Percentiles rank a stretch among this genome's conserved stretches.
Evolutionary conservation across 2,888 invertebrate species (phyloP).

Genomic region (Bugulina stolonifera): DNA sequence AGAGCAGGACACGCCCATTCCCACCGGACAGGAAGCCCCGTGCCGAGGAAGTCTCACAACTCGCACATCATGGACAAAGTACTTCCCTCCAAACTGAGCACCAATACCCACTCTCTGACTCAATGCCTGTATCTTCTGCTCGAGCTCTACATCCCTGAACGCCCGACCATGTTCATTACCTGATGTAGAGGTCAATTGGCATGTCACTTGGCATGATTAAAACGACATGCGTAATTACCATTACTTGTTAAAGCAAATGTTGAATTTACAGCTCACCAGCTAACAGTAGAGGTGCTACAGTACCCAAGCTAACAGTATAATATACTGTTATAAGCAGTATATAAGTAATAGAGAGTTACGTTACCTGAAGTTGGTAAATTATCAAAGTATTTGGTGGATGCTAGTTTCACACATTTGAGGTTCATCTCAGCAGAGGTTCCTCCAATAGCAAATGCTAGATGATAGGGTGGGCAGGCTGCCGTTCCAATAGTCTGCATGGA

Average conservation of each 20-base stretch:
- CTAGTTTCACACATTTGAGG: slow-evolving; percentile 52
- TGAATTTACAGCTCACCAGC: not conserved
- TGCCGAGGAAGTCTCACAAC: slow-evolving; percentile 51
- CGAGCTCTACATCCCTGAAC: slow-evolving; percentile 48
- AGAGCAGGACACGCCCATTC: slow-evolving; percentile 53
- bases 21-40: slow-evolving; percentile 53
- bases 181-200: no score
- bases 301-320: not conserved
- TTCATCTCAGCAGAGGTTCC: slow-evolving; percentile 53
- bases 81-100: slow-evolving; percentile 54
- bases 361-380: slow-evolving; percentile 45
- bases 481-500: slow-evolving; percentile 52
- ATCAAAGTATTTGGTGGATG: slow-evolving; percentile 50
- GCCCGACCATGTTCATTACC: slow-evolving; percentile 52
- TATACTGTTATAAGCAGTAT: not conserved
- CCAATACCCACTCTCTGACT: slow-evolving; percentile 50
- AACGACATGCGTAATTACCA: not conserved
- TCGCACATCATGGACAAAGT: slow-evolving; percentile 54
- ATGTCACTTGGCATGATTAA: not conserved
- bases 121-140: slow-evolving; percentile 44
- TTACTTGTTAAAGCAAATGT: not conserved
- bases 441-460: slow-evolving; percentile 51
- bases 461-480: slow-evolving; percentile 54
- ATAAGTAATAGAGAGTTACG: not conserved
- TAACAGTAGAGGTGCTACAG: no score